These are phyloP conservation scores for Periphyllus acericola DNA, from an alignment of 2,888 invertebrate species.

Conservation along the genomic window DNA sequence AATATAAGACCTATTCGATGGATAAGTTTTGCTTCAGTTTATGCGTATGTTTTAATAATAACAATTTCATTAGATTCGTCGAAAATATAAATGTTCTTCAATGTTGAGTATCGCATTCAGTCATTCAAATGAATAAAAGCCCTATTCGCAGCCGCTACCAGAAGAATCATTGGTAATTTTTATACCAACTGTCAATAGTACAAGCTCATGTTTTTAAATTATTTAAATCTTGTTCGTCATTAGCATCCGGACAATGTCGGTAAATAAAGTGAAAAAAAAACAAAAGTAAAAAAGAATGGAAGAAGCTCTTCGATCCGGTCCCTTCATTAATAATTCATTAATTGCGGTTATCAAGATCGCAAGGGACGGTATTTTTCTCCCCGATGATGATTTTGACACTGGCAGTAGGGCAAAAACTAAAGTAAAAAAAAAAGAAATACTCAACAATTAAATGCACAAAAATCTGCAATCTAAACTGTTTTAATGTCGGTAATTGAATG, in stretches of 20 bases:
- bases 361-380: slow-evolving; percentile 5
- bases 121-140: neutral
- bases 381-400: slow-evolving; percentile 59
- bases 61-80: slow-evolving; percentile 3
- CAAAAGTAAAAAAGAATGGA: neutral
- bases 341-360: slow-evolving; percentile 50
- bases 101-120: neutral
- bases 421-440: neutral
- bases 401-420: neutral
- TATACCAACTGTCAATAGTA: slow-evolving; percentile 38
- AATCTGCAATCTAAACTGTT: slow-evolving; percentile 61
- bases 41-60: neutral
- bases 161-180: slow-evolving; percentile 39
- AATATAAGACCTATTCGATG: slow-evolving; percentile 1
- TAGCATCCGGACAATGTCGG: slow-evolving; percentile 56
- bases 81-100: neutral
- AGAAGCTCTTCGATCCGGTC: slow-evolving; percentile 20
- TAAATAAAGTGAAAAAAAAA: slow-evolving; percentile 33
- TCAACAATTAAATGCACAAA: slow-evolving; percentile 58
- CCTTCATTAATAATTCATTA: slow-evolving; percentile 62
- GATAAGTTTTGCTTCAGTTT: neutral
- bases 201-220: slow-evolving; percentile 56
- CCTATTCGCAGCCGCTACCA: neutral
- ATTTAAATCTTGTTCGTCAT: slow-evolving; percentile 52
- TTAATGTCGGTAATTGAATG: slow-evolving; percentile 61